A percentile compares a stretch with the other conserved stretches of the same genome.
Conservation (phyloP, 1,140 invertebrate genomes). For the Oreohelix idahoensis region DNA sequence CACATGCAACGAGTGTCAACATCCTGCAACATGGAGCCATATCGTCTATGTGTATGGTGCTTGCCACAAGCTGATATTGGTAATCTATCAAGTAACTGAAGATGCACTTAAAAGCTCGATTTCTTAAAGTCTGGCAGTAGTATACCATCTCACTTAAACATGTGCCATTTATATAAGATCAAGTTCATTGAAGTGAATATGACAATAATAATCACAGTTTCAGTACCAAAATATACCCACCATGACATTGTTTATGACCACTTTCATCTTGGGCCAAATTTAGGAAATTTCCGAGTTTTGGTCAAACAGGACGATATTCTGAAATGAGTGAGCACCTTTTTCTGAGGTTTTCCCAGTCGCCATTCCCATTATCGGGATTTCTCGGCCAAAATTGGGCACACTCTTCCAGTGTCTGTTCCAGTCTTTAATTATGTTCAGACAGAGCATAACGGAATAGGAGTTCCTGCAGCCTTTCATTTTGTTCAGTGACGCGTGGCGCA, state of each 20-base stretch:
- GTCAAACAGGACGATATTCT: not conserved
- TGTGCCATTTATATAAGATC: not conserved
- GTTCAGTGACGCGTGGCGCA: not conserved
- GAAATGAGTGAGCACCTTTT: not conserved
- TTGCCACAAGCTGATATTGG: not conserved
- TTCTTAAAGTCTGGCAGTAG: not conserved
- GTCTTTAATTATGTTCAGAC: not conserved
- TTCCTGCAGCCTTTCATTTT: not conserved
- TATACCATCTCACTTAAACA: not conserved
- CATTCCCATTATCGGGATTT: not conserved
- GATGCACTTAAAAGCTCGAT: not conserved
- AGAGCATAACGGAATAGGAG: not conserved
- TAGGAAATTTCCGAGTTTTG: not conserved
- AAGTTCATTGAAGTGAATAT: not conserved
- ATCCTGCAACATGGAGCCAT: not conserved
- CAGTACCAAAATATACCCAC: not conserved
- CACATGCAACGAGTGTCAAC: not conserved
- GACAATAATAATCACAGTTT: not conserved
- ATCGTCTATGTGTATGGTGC: not conserved
- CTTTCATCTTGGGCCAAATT: not conserved
- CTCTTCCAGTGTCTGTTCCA: not conserved
- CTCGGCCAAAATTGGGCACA: not conserved
- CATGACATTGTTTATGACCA: not conserved
- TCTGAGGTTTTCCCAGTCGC: not conserved
- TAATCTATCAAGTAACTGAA: not conserved